Evolutionary conservation across 1,140 invertebrate species (phyloP), one percentile per base, ranked within the genome.

Genomic region (Oscheius sp.): DNA sequence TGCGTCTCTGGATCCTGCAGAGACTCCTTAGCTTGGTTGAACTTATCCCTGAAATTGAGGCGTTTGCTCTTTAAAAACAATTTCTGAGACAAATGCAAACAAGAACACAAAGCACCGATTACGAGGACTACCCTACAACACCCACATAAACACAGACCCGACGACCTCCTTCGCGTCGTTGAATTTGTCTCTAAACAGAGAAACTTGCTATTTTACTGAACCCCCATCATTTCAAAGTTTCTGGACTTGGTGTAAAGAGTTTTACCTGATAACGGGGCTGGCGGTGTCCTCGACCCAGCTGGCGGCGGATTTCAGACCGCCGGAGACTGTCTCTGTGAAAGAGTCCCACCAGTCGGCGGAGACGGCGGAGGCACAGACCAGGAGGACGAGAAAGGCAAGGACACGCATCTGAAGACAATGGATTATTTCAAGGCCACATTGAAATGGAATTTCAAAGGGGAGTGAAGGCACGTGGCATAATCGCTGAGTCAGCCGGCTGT

Each of bases 1-100:
- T 76, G 75, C 2, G 75, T 76, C 59, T 76, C 72, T 1, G 75
- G 75, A 26, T 76, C 75, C 36, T 76, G 75, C 36, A 76, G 70
- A 20, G 38, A 68, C 46, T 75, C 75, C 58, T 76, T 76, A 32
- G 64, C 76, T 31, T 38, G 32, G 58, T 76, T 76, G 65, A 75
- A 76, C 34, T 76, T 76, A 23, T 74, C 75, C n/a, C 75, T 52
- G 28, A 71, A 63, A 18, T 45, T 45, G 49, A 23, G n/a, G 38
- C 7, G 15, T 55, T 23, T 55, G 49, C 23, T 55, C 28, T n/a
- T n/a, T n/a, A n/a, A n/a, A n/a, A n/a, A n/a, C n/a, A n/a, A n/a
- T n/a, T n/a, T n/a, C n/a, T n/a, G n/a, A n/a, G n/a, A n/a, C n/a
- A 23, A 55, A 20, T 55, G 49, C 15, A 7, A 13, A 7, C 28